Evolutionary conservation across 2,797 vertebrate species (phyloP).

Genomic region (Melanotaenia parkinsoni): DNA sequence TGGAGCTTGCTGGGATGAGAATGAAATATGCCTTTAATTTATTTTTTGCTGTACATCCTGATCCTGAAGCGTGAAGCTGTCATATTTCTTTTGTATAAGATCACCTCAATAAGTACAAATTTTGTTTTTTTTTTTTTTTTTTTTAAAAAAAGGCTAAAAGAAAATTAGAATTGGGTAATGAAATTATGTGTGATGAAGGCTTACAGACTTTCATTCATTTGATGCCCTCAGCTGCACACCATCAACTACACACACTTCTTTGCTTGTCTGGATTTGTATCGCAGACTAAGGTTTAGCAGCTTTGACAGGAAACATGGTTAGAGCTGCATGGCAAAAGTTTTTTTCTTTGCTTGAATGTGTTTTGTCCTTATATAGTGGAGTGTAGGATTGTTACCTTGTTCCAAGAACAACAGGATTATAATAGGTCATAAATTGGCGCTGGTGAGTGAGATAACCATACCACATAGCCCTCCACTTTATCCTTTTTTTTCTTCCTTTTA

Average conservation of each 20-base stretch:
- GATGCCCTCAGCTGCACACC: constrained; percentile 19
- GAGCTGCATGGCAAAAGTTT: constrained; percentile 3
- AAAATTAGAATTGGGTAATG: constrained; percentile 17
- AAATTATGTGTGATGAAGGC: constrained; percentile 25
- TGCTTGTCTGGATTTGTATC: constrained; percentile 23
- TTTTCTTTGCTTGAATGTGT: background rate
- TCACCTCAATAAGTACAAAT: constrained; percentile 21
- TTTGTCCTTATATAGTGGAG: background rate
- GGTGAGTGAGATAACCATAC: background rate
- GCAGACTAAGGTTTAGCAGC: constrained; percentile 26
- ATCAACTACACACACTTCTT: constrained; percentile 14
- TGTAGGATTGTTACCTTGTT: background rate
- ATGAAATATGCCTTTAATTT: background rate
- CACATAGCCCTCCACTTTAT: background rate
- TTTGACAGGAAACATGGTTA: constrained; percentile 3
- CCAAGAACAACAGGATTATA: background rate
- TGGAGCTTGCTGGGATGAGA: background rate
- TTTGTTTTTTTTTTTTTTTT: background rate
- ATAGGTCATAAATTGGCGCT: background rate
- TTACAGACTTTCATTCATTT: constrained; percentile 43
- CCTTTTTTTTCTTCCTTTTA: background rate
- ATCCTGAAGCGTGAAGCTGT: background rate
- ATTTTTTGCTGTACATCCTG: background rate
- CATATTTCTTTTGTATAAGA: background rate
- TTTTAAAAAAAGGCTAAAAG: constrained; percentile 5